Evolutionary conservation across 2,888 invertebrate species (phyloP), one percentile per base, ranked within the genome.

Genomic region (Parnassius smintheus): DNA sequence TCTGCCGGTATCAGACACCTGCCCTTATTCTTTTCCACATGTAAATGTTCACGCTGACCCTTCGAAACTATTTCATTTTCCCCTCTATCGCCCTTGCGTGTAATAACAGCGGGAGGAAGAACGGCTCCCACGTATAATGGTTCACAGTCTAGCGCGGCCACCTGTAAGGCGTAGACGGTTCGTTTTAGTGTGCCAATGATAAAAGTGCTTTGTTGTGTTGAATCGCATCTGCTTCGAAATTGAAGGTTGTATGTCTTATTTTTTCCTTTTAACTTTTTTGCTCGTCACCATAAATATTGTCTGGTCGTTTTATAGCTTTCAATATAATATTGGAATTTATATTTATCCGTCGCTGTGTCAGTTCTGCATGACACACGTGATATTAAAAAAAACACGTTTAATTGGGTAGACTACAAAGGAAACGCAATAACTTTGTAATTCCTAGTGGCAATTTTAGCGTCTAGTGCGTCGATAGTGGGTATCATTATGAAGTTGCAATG

Each of bases 131-230:
- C 41, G 42, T 56, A 54, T n/a, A 53, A 13, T 64, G 64, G 64
- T 52, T 75, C 77, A 75, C 83, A 85, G 85, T 87, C 75, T 81
- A 78, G 81, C 78, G 80, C 81, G 83, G 79, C 85, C 88, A 85
- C 83, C 86, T 87, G 88, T 85, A 82, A 78, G 78, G 81, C 75
- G 70, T 78, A 84, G 82, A 84, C 81, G 82, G 78, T 72, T 78
- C 72, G 76, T 76, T 75, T 78, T 75, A 74, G 73, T 78, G 78
- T 72, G 68, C 73, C 67, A 72, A 63, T 63, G 58, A 80, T 75
- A 75, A 74, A 69, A 81, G 84, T 82, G 78, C 75, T 74, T 80
- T 81, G 80, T 83, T 83, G 81, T 85, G 78, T 75, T 70, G 72
- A 62, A 70, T 67, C 72, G 72, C 81, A 77, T 75, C 80, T 82